Percentiles rank a stretch among this genome's conserved stretches.
Conservation (phyloP, 2,113 vertebrate genomes). For the Odocoileus hemionus region DNA sequence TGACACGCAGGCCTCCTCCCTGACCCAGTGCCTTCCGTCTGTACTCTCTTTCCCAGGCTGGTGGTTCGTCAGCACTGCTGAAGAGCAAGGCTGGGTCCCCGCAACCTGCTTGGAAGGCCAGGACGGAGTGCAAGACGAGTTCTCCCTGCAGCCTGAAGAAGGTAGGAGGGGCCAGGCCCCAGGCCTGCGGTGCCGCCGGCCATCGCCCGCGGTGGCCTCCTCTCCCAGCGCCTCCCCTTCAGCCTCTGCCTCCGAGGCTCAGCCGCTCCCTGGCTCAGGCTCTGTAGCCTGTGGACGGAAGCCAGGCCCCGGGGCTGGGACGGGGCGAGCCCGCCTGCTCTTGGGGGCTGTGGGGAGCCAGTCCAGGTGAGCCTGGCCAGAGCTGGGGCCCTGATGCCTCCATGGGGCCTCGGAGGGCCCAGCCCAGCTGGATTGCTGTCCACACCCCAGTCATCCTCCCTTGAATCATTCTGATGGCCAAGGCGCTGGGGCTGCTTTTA, state of each 20-base stretch:
- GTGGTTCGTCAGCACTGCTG: conserved; percentile 97
- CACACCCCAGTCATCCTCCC: neutral
- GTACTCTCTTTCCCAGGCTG: conserved; percentile 84
- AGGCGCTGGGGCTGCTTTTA: neutral
- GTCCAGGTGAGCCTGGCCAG: neutral
- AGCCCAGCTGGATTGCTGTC: neutral
- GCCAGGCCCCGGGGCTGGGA: neutral
- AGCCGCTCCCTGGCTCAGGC: neutral
- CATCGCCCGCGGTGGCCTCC: fast-evolving
- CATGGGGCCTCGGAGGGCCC: neutral
- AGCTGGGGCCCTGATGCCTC: neutral
- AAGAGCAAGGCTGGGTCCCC: conserved; percentile 98
- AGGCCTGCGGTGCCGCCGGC: fast-evolving
- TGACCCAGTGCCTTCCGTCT: neutral
- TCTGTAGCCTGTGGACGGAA: neutral
- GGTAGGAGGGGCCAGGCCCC: conserved; percentile 78
- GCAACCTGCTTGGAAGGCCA: conserved; percentile 97
- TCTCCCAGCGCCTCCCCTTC: too few species aligned
- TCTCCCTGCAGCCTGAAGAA: conserved; percentile 92
- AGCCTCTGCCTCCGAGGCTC: neutral
- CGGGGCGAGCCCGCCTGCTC: fast-evolving
- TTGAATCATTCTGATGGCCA: neutral
- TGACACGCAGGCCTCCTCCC: neutral
- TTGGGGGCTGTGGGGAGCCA: neutral
- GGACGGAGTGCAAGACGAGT: conserved; percentile 93